A percentile compares a stretch with the other conserved stretches of the same genome.
Evolutionary conservation across 2,113 vertebrate species (phyloP).

Genomic region (Alethe diademata): DNA sequence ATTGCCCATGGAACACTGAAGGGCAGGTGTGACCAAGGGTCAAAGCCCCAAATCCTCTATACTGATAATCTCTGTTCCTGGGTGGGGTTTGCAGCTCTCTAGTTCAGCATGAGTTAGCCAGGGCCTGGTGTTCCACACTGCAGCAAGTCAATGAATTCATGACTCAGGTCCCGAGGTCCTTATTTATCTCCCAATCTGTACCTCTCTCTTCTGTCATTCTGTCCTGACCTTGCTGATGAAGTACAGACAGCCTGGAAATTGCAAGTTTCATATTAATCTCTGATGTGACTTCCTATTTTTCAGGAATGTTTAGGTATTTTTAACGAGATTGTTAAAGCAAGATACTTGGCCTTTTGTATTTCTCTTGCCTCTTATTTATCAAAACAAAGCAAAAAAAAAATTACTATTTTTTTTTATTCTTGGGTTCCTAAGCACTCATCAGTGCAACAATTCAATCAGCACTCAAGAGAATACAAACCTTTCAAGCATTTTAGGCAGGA

Average conservation of each 20-base stretch:
- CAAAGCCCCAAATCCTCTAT: rapidly evolving
- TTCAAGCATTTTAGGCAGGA: neutral
- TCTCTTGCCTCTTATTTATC: neutral
- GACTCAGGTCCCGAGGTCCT: neutral
- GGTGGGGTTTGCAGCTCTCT: neutral
- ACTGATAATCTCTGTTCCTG: neutral
- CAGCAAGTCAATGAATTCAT: neutral
- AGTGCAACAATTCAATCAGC: neutral
- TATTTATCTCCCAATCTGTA: neutral
- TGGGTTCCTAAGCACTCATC: neutral
- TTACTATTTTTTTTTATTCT: neutral
- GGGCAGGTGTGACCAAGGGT: neutral
- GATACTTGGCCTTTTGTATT: neutral
- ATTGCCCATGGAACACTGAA: neutral
- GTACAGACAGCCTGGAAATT: neutral
- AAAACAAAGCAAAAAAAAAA: neutral
- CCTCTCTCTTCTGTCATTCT: neutral
- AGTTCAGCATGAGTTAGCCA: neutral
- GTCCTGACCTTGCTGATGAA: neutral
- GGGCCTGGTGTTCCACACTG: neutral
- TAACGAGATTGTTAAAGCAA: neutral
- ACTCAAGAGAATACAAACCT: neutral
- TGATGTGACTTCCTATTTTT: neutral
- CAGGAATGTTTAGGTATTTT: neutral
- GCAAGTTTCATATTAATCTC: neutral